phyloP scores from a whole-genome alignment of 2,888 invertebrate genomes.

The Xestoiulus laeticollis region DNA sequence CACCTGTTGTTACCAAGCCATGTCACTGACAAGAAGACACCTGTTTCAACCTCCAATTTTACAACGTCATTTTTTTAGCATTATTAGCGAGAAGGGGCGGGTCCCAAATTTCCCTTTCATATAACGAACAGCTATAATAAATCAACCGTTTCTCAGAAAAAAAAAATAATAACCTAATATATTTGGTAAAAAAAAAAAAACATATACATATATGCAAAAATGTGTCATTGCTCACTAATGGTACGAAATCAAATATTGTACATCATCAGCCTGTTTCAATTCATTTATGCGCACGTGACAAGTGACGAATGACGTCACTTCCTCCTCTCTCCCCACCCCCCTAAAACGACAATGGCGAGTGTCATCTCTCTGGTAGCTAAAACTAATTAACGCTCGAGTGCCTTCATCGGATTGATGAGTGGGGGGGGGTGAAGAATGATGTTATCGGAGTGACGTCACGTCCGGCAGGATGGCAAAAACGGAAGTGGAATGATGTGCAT shows the following conservation, averaged over 20 bases:
- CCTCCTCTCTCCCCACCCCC: no score
- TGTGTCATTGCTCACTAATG: no score
- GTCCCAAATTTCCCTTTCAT: background rate
- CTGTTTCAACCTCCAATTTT: background rate
- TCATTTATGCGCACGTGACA: no score
- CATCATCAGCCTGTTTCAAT: no score
- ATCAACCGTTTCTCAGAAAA: background rate
- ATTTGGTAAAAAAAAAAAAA: background rate
- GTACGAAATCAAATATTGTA: no score
- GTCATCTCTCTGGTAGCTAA: background rate
- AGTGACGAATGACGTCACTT: constrained; percentile 4
- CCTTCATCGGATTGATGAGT: background rate
- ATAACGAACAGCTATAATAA: background rate
- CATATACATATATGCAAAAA: no score
- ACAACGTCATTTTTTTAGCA: background rate
- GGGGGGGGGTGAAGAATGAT: background rate
- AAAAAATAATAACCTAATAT: background rate
- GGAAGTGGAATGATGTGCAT: no score
- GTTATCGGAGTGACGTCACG: background rate
- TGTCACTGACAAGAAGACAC: background rate
- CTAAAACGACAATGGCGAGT: no score
- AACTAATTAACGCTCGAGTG: background rate
- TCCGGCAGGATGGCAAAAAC: background rate
- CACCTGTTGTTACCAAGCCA: background rate
- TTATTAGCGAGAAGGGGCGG: background rate